phyloP scores from a whole-genome alignment of 1,140 invertebrate genomes.

The Parasteatoda tepidariorum region DNA sequence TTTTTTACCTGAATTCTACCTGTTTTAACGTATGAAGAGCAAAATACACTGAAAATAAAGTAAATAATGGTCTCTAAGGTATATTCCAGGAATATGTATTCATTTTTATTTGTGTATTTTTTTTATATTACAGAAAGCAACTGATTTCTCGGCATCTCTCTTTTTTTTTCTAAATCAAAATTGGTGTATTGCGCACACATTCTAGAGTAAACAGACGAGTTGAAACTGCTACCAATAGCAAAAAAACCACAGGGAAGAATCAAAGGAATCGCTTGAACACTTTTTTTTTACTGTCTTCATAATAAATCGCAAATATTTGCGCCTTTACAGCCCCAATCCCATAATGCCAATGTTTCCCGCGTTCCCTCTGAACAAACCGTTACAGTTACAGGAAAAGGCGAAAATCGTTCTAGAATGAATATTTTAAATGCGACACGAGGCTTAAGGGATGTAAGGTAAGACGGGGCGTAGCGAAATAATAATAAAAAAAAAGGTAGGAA shows the following conservation, averaged over 20 bases:
- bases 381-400: conserved; percentile 48
- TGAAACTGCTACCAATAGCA: neutral
- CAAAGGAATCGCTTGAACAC: conserved; percentile 11
- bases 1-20: too few species aligned
- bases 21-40: too few species aligned
- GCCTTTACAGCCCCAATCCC: conserved; percentile 44
- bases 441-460: conserved; percentile 47
- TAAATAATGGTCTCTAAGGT: too few species aligned
- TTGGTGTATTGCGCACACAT: neutral
- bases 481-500: conserved; percentile 16
- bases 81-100: too few species aligned
- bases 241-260: conserved; percentile 49
- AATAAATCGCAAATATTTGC: conserved; percentile 41
- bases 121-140: too few species aligned
- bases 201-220: neutral
- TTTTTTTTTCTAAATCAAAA: neutral
- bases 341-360: conserved; percentile 32
- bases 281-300: conserved; percentile 27
- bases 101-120: too few species aligned
- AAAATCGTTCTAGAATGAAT: conserved; percentile 56
- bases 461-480: too few species aligned
- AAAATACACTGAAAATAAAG: too few species aligned
- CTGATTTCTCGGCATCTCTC: too few species aligned
- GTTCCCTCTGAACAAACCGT: conserved; percentile 8
- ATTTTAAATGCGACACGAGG: conserved; percentile 58